Evolutionary conservation across 2,113 vertebrate species (phyloP).

Genomic region (Paradoxurus hermaphroditus): DNA sequence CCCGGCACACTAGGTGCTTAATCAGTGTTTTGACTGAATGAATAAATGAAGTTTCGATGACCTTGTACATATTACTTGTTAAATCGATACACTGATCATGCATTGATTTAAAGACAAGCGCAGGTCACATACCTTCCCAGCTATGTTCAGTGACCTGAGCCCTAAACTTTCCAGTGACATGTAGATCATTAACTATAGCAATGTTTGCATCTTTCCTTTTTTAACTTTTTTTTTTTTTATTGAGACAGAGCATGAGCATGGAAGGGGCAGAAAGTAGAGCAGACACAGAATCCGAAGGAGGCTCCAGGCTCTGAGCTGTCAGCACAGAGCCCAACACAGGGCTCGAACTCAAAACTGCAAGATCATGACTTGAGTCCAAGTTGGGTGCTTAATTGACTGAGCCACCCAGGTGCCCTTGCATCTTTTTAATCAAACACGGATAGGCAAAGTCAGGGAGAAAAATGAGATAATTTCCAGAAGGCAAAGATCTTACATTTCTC

Average conservation of each 20-base stretch:
- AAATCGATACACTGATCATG: background rate
- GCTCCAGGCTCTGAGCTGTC: too few relatives aligned
- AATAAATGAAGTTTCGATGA: conserved; percentile 9
- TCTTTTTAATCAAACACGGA: background rate
- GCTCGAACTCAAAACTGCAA: too few relatives aligned
- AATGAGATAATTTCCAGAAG: background rate
- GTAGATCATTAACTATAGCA: background rate
- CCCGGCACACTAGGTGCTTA: background rate
- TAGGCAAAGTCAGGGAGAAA: background rate
- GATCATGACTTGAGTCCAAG: too few relatives aligned
- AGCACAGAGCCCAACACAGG: too few relatives aligned
- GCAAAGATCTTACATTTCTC: background rate
- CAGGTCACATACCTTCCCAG: background rate
- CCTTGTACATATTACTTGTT: background rate
- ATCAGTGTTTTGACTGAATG: conserved; percentile 28
- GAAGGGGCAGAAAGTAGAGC: too few relatives aligned
- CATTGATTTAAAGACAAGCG: background rate
- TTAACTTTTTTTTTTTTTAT: too few relatives aligned
- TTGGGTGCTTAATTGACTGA: too few relatives aligned
- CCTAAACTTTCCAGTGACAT: background rate
- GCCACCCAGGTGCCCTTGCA: too few relatives aligned
- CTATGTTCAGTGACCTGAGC: background rate
- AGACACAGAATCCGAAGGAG: too few relatives aligned
- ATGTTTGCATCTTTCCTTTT: conserved; percentile 29
- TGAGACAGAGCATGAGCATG: too few relatives aligned